phyloP scores from a whole-genome alignment of 2,888 invertebrate species.

The Hypercompe scribonia region DNA sequence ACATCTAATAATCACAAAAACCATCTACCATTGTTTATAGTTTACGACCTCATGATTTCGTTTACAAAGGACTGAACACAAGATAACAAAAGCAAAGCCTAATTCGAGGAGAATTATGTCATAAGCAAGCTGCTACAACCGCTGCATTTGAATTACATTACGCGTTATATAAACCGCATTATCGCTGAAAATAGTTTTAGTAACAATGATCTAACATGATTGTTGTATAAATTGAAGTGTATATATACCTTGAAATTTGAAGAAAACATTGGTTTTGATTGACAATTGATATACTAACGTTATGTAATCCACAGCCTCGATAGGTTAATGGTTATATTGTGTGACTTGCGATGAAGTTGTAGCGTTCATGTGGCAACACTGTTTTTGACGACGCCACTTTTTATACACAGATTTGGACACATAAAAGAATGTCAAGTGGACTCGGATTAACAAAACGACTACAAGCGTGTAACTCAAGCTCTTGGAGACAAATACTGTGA shows the following conservation, averaged over 20 bases:
- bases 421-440: too few species aligned
- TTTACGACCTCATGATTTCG: neutral
- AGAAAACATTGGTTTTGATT: neutral
- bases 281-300: too few species aligned
- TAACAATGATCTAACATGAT: neutral
- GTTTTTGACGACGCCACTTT: too few species aligned
- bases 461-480: too few species aligned
- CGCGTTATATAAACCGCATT: neutral
- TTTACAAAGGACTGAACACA: slow-evolving; percentile 2
- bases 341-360: too few species aligned
- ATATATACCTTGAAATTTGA: neutral
- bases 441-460: too few species aligned
- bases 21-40: neutral
- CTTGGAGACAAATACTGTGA: too few species aligned
- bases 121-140: neutral
- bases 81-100: neutral
- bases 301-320: too few species aligned
- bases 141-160: neutral
- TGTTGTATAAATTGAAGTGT: neutral
- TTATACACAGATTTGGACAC: too few species aligned
- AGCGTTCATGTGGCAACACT: too few species aligned
- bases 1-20: neutral
- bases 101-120: neutral
- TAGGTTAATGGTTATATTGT: too few species aligned
- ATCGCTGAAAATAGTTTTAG: neutral